Evolutionary conservation across 2,113 vertebrate species (phyloP).

Genomic region (Podiceps cristatus): DNA sequence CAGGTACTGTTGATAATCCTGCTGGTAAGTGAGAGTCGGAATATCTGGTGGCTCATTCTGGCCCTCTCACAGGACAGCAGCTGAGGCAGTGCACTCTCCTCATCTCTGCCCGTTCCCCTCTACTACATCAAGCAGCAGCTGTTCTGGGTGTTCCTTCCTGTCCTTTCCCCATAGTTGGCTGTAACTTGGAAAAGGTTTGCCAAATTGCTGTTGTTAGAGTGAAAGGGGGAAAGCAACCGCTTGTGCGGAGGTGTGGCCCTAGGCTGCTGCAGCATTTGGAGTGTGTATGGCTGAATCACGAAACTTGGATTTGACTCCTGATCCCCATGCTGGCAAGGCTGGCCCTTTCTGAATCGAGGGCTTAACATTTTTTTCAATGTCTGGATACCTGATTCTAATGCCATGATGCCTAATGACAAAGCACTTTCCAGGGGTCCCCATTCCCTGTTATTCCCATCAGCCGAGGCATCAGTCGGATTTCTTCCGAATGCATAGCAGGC

Average conservation of each 20-base stretch:
- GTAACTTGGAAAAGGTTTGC: not conserved
- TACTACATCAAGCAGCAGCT: not conserved
- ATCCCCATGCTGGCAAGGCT: not conserved
- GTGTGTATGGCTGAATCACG: not conserved
- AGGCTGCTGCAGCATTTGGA: not conserved
- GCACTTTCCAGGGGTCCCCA: not conserved
- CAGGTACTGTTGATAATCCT: not conserved
- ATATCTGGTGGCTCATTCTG: not conserved
- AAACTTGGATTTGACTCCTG: not conserved
- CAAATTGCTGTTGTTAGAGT: not conserved
- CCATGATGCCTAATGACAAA: not conserved
- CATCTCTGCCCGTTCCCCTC: not conserved
- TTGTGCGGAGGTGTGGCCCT: not conserved
- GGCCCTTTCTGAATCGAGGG: not conserved
- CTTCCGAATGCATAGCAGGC: not conserved
- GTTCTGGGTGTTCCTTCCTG: not conserved
- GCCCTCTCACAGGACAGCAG: not conserved
- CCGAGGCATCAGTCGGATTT: not conserved
- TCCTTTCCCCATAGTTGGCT: not conserved
- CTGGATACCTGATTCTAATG: not conserved
- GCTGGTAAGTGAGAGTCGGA: not conserved
- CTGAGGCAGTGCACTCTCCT: not conserved
- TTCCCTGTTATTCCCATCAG: not conserved
- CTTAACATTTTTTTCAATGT: not conserved
- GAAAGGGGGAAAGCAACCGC: not conserved